Base-by-base conservation (phyloP, 2,113 vertebrate species). In the Ciconia maguari region DNA sequence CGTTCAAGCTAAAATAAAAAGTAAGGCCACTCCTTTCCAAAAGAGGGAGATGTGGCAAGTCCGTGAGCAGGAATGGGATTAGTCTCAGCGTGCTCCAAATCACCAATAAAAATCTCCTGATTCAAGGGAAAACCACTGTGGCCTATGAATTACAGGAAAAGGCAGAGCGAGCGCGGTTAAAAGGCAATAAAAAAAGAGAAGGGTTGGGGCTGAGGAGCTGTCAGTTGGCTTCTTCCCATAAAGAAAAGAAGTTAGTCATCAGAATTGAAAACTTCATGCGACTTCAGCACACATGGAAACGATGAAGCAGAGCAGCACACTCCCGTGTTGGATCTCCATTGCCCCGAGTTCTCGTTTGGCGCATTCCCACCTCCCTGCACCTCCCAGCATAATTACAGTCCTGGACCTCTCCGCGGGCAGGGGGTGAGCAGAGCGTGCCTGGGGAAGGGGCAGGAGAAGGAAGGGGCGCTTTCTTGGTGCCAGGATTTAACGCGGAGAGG, bases 131-230 rank as follows among this genome's bases (percentile, higher is more conserved):
- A 97, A 86, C 82, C 87, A 61, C 91, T 49, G 85, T 81, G 91
- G 92, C 89, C 89, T 54, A 57, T 76, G 94, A 94, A 96, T 94
- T 92, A 90, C 92, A 95, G 96, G 96, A 95, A 96, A 94, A 95
- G 92, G 93, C 96, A 96, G 94, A 96, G 77, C 89, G 88, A 77
- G n/a, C 15, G 0, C 71, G 79, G 91, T 89, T 95, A 79, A 89
- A 91, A 95, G 49, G 91, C 94, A 84, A 62, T 95, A 90, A 96
- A 95, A 95, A 93, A 84, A 72, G 80, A 76, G 74, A 94, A 90
- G 72, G 42, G 72, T 76, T 92, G 83, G 91, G 79, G 79, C 77
- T 79, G 94, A 65, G 65, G 90, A 90, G 55, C 85, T 90, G 91
- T 93, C 93, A 90, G 20, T 78, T 97, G 95, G 96, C 96, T 93